Conservation (phyloP, 2,888 invertebrate genomes). For the Netelia virgata region DNA sequence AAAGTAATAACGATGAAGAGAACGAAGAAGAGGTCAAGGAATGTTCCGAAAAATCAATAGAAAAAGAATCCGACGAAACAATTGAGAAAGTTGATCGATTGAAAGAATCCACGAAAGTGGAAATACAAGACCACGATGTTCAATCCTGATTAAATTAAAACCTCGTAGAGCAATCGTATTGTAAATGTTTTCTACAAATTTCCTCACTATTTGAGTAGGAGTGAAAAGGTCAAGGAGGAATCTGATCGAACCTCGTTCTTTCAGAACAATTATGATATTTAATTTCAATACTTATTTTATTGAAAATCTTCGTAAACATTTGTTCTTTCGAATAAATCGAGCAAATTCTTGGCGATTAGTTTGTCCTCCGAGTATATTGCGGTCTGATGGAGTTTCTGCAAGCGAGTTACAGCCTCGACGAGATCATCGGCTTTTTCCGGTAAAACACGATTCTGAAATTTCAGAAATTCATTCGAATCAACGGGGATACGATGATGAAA, state of each 20-base stretch:
- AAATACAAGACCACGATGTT: not conserved
- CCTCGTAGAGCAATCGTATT: not conserved
- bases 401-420: conserved; percentile 78
- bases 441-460: conserved; percentile 79
- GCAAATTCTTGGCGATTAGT: conserved; percentile 76
- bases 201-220: not conserved
- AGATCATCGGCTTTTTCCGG: conserved; percentile 82
- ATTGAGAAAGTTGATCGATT: conserved; percentile 21
- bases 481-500: not conserved
- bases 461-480: too few relatives aligned
- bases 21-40: conserved; percentile 32
- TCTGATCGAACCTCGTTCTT: conserved; percentile 7
- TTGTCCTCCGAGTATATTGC: conserved; percentile 75
- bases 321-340: conserved; percentile 77
- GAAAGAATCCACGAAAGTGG: conserved; percentile 20
- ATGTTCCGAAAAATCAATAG: conserved; percentile 14
- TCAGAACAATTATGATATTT: not conserved
- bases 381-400: conserved; percentile 75
- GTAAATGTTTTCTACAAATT: conserved; percentile 20
- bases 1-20: not conserved
- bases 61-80: conserved; percentile 5
- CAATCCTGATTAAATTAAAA: conserved; percentile 22
- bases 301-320: conserved; percentile 72
- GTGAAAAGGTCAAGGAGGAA: not conserved
- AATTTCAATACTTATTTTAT: conserved; percentile 22